Base-by-base conservation (phyloP, 2,888 invertebrate genomes). In the Schrankia costaestrigalis region DNA sequence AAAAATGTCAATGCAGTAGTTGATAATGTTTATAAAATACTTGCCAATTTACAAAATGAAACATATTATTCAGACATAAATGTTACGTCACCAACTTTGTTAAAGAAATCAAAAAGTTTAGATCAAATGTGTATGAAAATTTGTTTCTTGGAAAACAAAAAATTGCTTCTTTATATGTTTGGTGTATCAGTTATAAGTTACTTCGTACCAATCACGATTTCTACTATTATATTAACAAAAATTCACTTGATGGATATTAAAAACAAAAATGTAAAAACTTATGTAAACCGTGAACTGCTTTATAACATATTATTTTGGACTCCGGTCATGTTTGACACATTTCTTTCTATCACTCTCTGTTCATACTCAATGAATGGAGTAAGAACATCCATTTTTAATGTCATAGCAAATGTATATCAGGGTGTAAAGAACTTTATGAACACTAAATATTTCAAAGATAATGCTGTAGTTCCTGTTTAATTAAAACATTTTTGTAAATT, bases 251-350 rank as follows among this genome's bases (percentile, higher is more conserved):
- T 81, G 68, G 56, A 78, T 35, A 46, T 78, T 1, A 78, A 77
- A 39, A 75, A 65, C 36, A 40, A 66, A 1, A 70, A 70, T 46
- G 43, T 71, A 7, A 83, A 83, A 38, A 74, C 66, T 1, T 78
- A 73, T 69, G 74, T 83, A 1, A 78, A 69, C 9, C 63, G 81
- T 31, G 84, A 86, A 43, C 38, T 85, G n/a, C 40, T 87, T 8
- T 87, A 82, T 31, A 87, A 82, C 36, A 60, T 87, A 24, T 50
- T 87, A 8, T 84, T 88, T 52, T 88, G 88, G 88, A 80, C 78
- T 10, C 87, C 87, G 0, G 78, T 83, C 0, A 79, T 86, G 76
- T 78, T 88, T 55, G 85, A 88, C 41, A 80, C 80, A 17, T 77
- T 84, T 54, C 35, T 88, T 3, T 81, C 86, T 1, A 46, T 85